Conservation (phyloP, 2,113 vertebrate genomes). For the Heliornis fulica region DNA sequence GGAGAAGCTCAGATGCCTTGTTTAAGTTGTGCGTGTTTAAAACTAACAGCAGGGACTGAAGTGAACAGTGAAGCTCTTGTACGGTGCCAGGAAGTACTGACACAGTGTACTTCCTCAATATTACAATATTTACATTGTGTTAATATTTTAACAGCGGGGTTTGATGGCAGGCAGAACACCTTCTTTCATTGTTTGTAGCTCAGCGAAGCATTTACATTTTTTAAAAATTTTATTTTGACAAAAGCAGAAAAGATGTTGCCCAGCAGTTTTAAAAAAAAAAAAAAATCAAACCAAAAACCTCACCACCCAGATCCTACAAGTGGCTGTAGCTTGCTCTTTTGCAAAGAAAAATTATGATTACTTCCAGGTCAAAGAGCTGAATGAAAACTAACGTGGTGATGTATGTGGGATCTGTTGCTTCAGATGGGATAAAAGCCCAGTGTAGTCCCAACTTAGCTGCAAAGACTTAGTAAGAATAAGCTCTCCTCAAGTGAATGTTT, state of each 20-base stretch:
- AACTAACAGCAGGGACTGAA: slow-evolving; percentile 56
- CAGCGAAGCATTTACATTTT: background rate
- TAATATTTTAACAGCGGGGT: slow-evolving; percentile 46
- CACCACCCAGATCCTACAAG: background rate
- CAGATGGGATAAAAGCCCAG: background rate
- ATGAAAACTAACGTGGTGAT: background rate
- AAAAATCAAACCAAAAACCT: too few relatives aligned
- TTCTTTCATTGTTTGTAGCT: slow-evolving; percentile 46
- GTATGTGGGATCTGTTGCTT: background rate
- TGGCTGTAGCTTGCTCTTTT: background rate
- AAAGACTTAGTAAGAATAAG: background rate
- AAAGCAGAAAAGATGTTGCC: background rate
- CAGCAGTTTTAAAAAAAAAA: background rate
- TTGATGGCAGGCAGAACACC: slow-evolving; percentile 58
- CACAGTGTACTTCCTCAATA: slow-evolving; percentile 67
- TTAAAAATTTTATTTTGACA: slow-evolving; percentile 20
- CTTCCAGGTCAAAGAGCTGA: slow-evolving; percentile 13
- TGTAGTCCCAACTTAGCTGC: background rate
- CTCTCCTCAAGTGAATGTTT: background rate
- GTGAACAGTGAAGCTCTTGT: slow-evolving; percentile 64
- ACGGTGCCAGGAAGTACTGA: slow-evolving; percentile 59
- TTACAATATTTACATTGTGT: slow-evolving; percentile 69
- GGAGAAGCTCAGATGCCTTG: slow-evolving; percentile 62
- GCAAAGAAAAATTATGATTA: background rate
- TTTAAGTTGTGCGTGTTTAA: slow-evolving; percentile 51